A percentile compares a stretch with the other conserved stretches of the same genome.
Evolutionary conservation across 2,888 invertebrate species (phyloP).

Genomic region (Tethea ocularis): DNA sequence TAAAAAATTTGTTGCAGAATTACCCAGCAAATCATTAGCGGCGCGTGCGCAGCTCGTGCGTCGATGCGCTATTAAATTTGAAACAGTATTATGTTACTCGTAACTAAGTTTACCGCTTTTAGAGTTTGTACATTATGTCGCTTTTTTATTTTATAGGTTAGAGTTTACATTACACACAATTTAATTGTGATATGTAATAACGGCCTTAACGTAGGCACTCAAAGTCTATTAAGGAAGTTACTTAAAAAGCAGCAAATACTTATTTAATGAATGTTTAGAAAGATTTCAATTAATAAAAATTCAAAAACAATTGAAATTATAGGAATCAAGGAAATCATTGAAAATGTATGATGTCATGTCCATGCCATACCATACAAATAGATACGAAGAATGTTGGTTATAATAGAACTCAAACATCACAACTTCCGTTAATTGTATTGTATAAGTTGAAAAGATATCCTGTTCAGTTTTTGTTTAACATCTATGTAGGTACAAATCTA

Average conservation of each 20-base stretch:
- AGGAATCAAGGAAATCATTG: too few relatives aligned
- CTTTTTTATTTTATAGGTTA: not conserved
- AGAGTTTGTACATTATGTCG: constrained; percentile 20
- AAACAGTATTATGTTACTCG: constrained; percentile 59
- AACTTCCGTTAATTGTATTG: not conserved
- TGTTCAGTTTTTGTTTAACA: not conserved
- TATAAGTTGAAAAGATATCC: not conserved
- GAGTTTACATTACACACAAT: not conserved
- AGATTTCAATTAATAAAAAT: too few relatives aligned
- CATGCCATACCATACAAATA: not conserved
- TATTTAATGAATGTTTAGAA: too few relatives aligned
- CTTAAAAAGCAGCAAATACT: too few relatives aligned
- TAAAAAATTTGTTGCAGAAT: constrained; percentile 49
- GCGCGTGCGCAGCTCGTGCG: constrained; percentile 74
- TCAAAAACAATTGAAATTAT: too few relatives aligned
- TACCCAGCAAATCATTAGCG: constrained; percentile 64
- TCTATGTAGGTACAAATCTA: not conserved
- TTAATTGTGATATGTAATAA: too few relatives aligned
- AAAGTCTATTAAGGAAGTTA: too few relatives aligned
- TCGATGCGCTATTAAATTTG: constrained; percentile 67
- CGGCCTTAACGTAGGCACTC: too few relatives aligned
- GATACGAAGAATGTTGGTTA: not conserved
- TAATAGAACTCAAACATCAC: not conserved
- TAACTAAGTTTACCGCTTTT: constrained; percentile 49
- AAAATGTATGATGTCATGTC: too few relatives aligned